Base-by-base conservation (phyloP, 2,113 vertebrate genomes). In the Antechinus flavipes region DNA sequence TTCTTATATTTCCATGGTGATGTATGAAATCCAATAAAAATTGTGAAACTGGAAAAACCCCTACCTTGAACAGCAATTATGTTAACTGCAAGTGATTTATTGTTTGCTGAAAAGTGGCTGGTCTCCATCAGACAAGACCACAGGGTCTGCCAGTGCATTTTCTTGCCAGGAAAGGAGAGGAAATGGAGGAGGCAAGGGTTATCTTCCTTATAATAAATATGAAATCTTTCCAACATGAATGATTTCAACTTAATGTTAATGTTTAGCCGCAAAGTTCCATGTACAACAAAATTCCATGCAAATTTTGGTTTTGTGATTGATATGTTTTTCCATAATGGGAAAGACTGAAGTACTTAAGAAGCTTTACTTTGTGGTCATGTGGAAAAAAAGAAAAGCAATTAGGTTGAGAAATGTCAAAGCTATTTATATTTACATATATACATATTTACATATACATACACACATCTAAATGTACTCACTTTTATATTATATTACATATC, bases 1-100 rank as follows among this genome's bases (percentile, higher is more conserved):
- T 96, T 97, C 95, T 53, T 98, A 97, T 97, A 95, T 98, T 98
- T 98, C 97, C 96, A 97, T 95, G 30, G 97, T 93, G 94, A 96
- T 98, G 92, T 98, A 98, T 98, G 97, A 97, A 97, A 97, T 94
- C 90, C 96, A 97, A 96, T 91, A 54, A 97, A 95, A 98, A 68
- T 35, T 91, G 97, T 96, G 52, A 97, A 97, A 97, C 96, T 97
- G 97, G 89, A 96, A 91, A 94, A 93, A 98, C 97, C 92, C 25
- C 96, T 96, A 98, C 90, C 97, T 97, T 89, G 97, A 96, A 97
- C 92, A 97, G 94, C 96, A 97, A 93, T 91, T 89, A 52, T 96
- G 92, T 92, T 97, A 96, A 94, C 93, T 97, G 96, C 89, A 97
- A 97, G 93, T 95, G 93, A 25, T 54, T 97, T 97, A 96, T 96